Base-by-base conservation (phyloP, 30 jellyfish, hydroid and myxozoan genomes). In the Turritopsis rubra region DNA sequence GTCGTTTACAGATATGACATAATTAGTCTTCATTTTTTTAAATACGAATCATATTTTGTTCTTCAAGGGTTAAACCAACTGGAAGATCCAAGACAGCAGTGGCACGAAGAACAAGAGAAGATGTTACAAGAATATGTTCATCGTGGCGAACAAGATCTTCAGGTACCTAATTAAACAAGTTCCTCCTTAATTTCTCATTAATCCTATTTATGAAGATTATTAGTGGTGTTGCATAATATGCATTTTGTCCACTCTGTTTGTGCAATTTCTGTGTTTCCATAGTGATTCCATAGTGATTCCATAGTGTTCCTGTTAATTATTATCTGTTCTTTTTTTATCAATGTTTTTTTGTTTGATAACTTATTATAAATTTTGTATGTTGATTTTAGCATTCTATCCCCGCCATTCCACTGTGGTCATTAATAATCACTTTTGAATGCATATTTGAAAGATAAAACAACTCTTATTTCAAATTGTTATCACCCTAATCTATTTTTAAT, bases 31-130 rank as follows among this genome's bases (percentile, higher is more conserved):
- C n/a, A n/a, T n/a, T n/a, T n/a, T n/a, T n/a, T n/a, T n/a, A n/a
- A n/a, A n/a, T n/a, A n/a, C n/a, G n/a, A n/a, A n/a, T n/a, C n/a
- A n/a, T n/a, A n/a, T n/a, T n/a, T n/a, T 41, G 5, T 41, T 41
- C 13, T 41, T 73, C 19, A 29, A 94, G 99, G 83, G 83, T 28
- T 66, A 29, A 94, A 94, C 68, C 99, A 89, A 31, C 52, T 88
- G 52, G 99, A 94, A 71, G 99, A 94, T 73, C 99, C 99, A 52
- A 79, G 99, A 29, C 89, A 85, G 60, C 95, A 89, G 52, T 94
- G 99, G 99, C 71, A 94, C 66, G 88, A 83, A 65, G 97, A 94
- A 53, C 99, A 94, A 76, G 96, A 94, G 83, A 91, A 75, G 20
- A 94, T 94, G 99, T 77, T 94, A 7, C 79, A 85, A 52, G 96